Base-by-base conservation (phyloP, 2,113 vertebrate species). In the Campylorhamphus procurvoides region DNA sequence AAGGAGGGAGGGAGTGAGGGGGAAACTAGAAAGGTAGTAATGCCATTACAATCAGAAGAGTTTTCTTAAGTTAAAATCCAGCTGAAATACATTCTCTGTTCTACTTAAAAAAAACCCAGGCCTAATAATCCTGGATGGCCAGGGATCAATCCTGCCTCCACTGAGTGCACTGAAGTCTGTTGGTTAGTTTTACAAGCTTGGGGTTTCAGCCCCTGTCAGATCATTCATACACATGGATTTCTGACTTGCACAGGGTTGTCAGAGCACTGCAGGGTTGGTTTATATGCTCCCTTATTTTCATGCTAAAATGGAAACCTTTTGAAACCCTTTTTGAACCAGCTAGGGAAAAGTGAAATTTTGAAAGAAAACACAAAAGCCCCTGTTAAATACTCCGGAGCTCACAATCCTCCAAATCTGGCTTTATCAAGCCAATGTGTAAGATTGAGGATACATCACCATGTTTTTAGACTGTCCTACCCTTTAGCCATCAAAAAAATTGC, bases 11-110 rank as follows among this genome's bases (percentile, higher is more conserved):
- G 49, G 42, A 83, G 80, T 4, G 1, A 81, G 37, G 47, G 55
- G 64, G 63, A 18, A 75, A 67, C 52, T 24, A 50, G 67, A 56
- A 80, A 87, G 56, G 63, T 56, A 91, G 46, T 33, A 69, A 92
- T 42, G 42, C 63, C 58, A 27, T 92, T 86, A 82, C n/a, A 63
- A 55, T 95, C 78, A 66, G 84, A 77, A 71, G 44, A 90, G 19
- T 77, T 94, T 73, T 82, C 55, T 75, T 59, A 44, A 75, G 59
- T 91, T 91, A 87, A 93, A 95, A 84, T 62, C 31, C 76, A 92
- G 16, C 75, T 78, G 71, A 96, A 96, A 91, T 64, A 53, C 33
- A 23, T 35, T 88, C n/a, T 64, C 35, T 50, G 52, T 47, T 92
- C 72, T 63, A 8, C 53, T 84, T 76, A 4, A 49, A 80, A 91